These are phyloP conservation scores for Siderastrea siderea DNA, from an alignment of 92 coral and sea anemone genomes.

Conservation along the genomic window DNA sequence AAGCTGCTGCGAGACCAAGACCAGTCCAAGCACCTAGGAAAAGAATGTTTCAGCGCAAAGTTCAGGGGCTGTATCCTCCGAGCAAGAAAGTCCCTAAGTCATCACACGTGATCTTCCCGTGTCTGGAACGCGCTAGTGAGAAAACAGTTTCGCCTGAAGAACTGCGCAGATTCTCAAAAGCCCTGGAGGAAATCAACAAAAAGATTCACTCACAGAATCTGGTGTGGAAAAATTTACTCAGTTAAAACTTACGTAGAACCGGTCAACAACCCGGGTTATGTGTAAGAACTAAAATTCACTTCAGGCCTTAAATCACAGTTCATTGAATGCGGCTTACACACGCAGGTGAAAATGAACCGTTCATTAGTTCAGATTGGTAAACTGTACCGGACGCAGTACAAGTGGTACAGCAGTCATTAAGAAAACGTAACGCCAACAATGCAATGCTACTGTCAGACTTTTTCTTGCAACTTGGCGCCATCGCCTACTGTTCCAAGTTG, in stretches of 20 bases:
- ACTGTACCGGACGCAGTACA: too few species aligned
- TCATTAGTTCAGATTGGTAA: not conserved
- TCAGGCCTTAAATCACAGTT: not conserved
- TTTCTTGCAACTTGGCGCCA: too few species aligned
- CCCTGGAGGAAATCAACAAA: conserved; percentile 68
- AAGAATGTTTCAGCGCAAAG: conserved; percentile 25
- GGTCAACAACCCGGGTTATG: not conserved
- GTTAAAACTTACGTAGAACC: not conserved
- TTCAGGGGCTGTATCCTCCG: conserved; percentile 25
- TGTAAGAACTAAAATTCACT: not conserved
- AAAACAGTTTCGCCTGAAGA: conserved; percentile 54
- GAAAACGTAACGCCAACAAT: too few species aligned
- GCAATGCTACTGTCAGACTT: too few species aligned
- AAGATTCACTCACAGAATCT: conserved; percentile 60
- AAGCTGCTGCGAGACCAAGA: not conserved
- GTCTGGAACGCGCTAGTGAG: conserved; percentile 11
- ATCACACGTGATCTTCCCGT: not conserved
- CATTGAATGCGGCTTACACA: not conserved
- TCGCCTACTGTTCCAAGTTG: too few species aligned
- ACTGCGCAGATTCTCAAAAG: conserved; percentile 43
- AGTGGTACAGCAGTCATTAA: too few species aligned
- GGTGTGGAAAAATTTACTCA: conserved; percentile 56
- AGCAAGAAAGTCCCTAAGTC: conserved; percentile 13
- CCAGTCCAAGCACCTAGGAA: conserved; percentile 12
- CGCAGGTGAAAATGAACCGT: not conserved